Percentiles rank a stretch among this genome's conserved stretches.
Conservation (phyloP, 2,113 vertebrate genomes). For the Bufo bufo region DNA sequence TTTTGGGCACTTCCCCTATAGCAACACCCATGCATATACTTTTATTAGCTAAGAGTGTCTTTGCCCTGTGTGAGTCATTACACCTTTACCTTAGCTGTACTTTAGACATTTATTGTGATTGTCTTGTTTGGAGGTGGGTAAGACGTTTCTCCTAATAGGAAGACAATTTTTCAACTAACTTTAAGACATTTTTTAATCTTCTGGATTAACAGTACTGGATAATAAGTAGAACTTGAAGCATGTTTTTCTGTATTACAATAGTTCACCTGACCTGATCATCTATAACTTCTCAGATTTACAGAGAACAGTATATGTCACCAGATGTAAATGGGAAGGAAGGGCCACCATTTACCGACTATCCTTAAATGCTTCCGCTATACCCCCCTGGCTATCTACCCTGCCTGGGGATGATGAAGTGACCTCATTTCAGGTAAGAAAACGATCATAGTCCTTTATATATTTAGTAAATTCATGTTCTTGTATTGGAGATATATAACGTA, state of each 20-base stretch:
- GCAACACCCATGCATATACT: no score
- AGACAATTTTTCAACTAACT: no score
- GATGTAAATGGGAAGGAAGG: conserved; percentile 76
- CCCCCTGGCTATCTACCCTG: conserved; percentile 83
- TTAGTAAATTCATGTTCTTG: neutral
- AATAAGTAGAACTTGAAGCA: neutral
- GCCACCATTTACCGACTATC: conserved; percentile 88
- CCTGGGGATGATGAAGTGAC: conserved; percentile 83
- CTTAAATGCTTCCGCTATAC: conserved; percentile 81
- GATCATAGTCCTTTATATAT: neutral
- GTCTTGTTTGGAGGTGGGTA: no score
- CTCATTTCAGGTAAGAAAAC: conserved; percentile 84
- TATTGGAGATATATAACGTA: neutral
- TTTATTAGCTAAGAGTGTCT: no score
- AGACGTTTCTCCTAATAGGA: no score
- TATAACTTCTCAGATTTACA: conserved; percentile 73
- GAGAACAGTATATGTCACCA: conserved; percentile 88
- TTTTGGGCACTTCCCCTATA: no score
- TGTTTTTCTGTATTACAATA: neutral
- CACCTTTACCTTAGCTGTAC: no score
- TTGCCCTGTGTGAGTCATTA: no score
- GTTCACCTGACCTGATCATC: neutral
- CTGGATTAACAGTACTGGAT: neutral
- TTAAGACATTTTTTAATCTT: no score
- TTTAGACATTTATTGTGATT: no score